A percentile compares a stretch with the other conserved stretches of the same genome.
These are phyloP conservation scores for Mythimna loreyi DNA, from an alignment of 2,888 invertebrate genomes.

Conservation along the genomic window DNA sequence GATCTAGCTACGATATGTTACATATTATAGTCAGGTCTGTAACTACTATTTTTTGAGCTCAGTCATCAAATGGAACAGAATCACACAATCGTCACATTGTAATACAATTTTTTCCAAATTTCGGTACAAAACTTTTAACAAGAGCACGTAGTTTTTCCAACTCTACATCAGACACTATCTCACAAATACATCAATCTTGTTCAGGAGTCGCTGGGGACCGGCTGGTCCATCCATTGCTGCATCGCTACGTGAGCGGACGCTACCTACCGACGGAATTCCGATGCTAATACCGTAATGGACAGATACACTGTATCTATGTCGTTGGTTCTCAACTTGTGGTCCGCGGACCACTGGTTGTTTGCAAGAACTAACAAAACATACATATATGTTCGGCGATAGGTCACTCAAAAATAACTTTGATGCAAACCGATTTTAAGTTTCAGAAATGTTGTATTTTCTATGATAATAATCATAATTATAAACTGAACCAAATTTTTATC, in stretches of 20 bases:
- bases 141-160: conserved; percentile 64
- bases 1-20: too few relatives aligned
- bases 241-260: conserved; percentile 72
- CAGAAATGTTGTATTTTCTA: too few relatives aligned
- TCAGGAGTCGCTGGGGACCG: conserved; percentile 80
- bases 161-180: conserved; percentile 70
- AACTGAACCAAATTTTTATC: too few relatives aligned
- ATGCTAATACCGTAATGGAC: conserved; percentile 76
- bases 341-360: not conserved
- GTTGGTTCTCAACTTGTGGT: not conserved
- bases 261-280: conserved; percentile 74
- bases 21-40: not conserved
- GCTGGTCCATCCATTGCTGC: conserved; percentile 66
- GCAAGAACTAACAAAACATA: not conserved
- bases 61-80: not conserved
- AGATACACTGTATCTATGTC: conserved; percentile 55
- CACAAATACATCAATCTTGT: conserved; percentile 85
- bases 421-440: not conserved
- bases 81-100: not conserved
- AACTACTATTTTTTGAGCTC: not conserved
- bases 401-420: not conserved
- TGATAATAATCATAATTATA: too few relatives aligned
- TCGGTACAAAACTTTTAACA: conserved; percentile 57
- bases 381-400: not conserved
- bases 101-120: conserved; percentile 29